Conservation (phyloP, 2,888 invertebrate genomes). For the Didymodactylos carnosus region DNA sequence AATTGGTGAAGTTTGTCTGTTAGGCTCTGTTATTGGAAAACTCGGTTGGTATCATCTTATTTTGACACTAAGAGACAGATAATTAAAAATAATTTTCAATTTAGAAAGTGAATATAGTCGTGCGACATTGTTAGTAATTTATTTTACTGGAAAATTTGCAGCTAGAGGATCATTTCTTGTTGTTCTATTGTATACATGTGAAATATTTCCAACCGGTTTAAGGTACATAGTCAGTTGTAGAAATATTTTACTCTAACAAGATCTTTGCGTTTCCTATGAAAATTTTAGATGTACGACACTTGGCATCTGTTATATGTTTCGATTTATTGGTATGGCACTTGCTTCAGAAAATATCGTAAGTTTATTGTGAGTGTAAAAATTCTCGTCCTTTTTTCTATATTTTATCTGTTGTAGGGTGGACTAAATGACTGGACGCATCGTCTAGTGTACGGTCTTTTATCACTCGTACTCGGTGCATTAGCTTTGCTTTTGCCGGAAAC, state of each 20-base stretch:
- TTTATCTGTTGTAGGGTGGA: not conserved
- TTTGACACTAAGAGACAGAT: no score
- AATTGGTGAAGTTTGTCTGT: constrained; percentile 11
- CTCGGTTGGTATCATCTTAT: not conserved
- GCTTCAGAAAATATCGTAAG: not conserved
- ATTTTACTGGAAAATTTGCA: constrained; percentile 10
- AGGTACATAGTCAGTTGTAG: not conserved
- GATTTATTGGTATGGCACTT: not conserved
- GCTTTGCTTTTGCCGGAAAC: constrained; percentile 12
- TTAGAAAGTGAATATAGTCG: not conserved
- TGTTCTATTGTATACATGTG: constrained; percentile 9
- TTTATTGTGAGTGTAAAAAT: not conserved
- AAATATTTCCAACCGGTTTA: constrained; percentile 14
- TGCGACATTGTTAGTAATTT: not conserved
- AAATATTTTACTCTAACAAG: not conserved
- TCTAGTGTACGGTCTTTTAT: constrained; percentile 5
- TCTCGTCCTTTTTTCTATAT: not conserved
- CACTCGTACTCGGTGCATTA: constrained; percentile 6
- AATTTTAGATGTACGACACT: constrained; percentile 3
- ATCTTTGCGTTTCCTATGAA: no score
- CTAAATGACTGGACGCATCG: not conserved
- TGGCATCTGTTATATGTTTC: constrained; percentile 6
- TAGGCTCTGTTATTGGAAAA: not conserved
- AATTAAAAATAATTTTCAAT: not conserved
- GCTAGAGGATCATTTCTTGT: constrained; percentile 2